phyloP scores from a whole-genome alignment of 1,140 invertebrate species.

The Helicoverpa zea region DNA sequence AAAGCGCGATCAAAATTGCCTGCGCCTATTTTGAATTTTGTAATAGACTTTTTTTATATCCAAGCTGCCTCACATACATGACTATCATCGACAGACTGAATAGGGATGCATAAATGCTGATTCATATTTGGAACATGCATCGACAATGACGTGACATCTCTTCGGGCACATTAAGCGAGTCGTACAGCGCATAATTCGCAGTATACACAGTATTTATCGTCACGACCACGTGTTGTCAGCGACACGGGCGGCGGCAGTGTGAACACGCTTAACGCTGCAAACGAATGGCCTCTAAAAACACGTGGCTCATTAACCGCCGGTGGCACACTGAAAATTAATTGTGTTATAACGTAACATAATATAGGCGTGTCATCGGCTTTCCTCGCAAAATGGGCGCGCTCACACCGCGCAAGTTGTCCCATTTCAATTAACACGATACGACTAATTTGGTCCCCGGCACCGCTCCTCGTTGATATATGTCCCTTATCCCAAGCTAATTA shows the following conservation, averaged over 20 bases:
- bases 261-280: slow-evolving; percentile 45
- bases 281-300: slow-evolving; percentile 48
- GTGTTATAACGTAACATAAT: slow-evolving; percentile 48
- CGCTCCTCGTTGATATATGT: slow-evolving; percentile 51
- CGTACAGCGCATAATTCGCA: slow-evolving; percentile 39
- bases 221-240: slow-evolving; percentile 43
- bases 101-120: too few relatives aligned
- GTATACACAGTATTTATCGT: slow-evolving; percentile 41
- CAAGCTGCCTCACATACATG: neutral
- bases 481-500: slow-evolving; percentile 56
- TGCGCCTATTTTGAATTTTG: neutral
- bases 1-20: neutral
- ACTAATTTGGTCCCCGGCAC: slow-evolving; percentile 52
- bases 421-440: slow-evolving; percentile 58
- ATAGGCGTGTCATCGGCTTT: slow-evolving; percentile 48
- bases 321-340: slow-evolving; percentile 50
- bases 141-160: slow-evolving; percentile 14
- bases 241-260: slow-evolving; percentile 6
- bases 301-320: slow-evolving; percentile 47
- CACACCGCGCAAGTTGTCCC: slow-evolving; percentile 49
- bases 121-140: neutral
- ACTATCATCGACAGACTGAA: too few relatives aligned
- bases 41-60: neutral
- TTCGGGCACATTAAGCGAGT: neutral
- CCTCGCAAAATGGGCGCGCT: slow-evolving; percentile 37